phyloP scores from a whole-genome alignment of 2,888 invertebrate species.

The Dynastes tityus region DNA sequence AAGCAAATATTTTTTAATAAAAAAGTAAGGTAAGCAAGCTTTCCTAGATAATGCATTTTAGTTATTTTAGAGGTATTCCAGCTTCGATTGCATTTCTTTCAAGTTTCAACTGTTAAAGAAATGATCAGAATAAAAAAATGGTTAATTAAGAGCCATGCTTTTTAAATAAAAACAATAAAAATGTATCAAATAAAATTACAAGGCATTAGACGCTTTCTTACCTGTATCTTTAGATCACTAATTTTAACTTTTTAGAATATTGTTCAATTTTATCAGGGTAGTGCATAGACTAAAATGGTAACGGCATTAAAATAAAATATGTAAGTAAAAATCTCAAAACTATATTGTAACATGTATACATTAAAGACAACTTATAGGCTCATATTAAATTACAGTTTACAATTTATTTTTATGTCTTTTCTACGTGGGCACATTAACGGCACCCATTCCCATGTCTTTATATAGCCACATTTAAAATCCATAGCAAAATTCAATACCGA shows the following conservation, averaged over 20 bases:
- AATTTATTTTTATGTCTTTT: neutral
- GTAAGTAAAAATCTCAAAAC: too few species aligned
- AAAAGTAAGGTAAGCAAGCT: too few species aligned
- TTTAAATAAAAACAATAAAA: too few species aligned
- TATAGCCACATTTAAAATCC: neutral
- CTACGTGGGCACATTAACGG: neutral
- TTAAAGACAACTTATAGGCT: neutral
- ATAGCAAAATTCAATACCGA: constrained; percentile 5
- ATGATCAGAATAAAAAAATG: neutral
- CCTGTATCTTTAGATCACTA: neutral
- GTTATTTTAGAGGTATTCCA: too few species aligned
- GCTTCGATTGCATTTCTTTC: too few species aligned
- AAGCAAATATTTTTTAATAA: too few species aligned
- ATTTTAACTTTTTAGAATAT: neutral
- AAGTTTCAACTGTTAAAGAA: neutral
- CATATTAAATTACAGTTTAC: neutral
- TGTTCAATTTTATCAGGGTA: too few species aligned
- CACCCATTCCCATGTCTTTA: neutral
- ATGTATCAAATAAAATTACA: neutral
- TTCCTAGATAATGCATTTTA: too few species aligned
- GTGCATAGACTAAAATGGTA: too few species aligned
- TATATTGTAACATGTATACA: too few species aligned
- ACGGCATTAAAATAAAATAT: too few species aligned
- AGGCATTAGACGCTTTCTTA: constrained; percentile 3
- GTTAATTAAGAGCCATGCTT: too few species aligned